phyloP scores from a whole-genome alignment of 2,797 vertebrate species.

The Ciconia nigra region DNA sequence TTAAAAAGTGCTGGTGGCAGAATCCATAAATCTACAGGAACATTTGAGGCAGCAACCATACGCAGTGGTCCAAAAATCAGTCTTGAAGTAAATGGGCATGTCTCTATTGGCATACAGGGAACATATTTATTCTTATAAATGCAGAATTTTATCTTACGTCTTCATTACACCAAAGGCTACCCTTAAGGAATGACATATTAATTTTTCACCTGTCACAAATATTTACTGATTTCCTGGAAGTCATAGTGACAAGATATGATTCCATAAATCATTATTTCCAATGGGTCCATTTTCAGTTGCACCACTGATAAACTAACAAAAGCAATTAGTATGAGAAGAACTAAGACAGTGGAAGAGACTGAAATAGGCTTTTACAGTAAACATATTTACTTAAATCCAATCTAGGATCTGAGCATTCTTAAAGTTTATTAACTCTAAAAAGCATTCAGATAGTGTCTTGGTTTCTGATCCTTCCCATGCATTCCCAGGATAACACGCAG shows the following conservation, averaged over 20 bases:
- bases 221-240: constrained; percentile 6
- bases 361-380: background rate
- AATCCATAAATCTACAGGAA: constrained; percentile 41
- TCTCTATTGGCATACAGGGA: background rate
- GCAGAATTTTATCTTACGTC: background rate
- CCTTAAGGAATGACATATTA: constrained; percentile 21
- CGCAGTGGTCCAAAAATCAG: background rate
- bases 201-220: constrained; percentile 46
- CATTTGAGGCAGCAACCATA: background rate
- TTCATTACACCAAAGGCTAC: background rate
- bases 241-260: background rate
- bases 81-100: background rate
- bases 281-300: background rate
- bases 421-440: background rate
- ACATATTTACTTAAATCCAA: background rate
- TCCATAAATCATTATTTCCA: constrained; percentile 20
- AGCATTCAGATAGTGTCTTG: background rate
- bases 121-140: background rate
- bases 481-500: background rate
- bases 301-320: background rate
- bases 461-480: background rate
- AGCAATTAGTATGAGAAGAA: background rate
- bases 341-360: background rate
- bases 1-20: constrained; percentile 8
- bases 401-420: background rate